Evolutionary conservation across 1,140 invertebrate species (phyloP), one percentile per base, ranked within the genome.

Genomic region (Thaumatotibia leucotreta): DNA sequence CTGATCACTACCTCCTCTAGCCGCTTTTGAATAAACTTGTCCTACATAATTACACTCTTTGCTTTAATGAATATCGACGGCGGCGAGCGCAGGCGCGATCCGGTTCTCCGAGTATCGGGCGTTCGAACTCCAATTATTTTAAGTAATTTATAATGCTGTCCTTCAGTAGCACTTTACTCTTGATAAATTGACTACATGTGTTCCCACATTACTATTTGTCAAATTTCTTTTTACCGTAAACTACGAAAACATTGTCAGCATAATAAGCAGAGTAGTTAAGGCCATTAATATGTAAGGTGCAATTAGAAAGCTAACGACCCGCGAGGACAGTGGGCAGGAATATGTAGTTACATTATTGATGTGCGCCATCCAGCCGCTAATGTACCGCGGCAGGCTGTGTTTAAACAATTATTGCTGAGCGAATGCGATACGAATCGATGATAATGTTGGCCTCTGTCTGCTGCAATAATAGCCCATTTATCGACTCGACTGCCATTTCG

Each of bases 391-490:
- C 75, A 75, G 74, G 76, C 80, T 83, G 78, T 83, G 80, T 86
- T 87, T 85, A 87, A 87, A 89, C 84, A 87, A 87, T 89, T 85
- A 87, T 83, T 79, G 74, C 80, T 73, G 71, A 67, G 74, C 78
- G 76, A 81, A 84, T 84, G 79, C 81, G 84, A 84, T 87, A 83
- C 80, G 82, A 87, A 82, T 86, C 78, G 83, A 84, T 79, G 80
- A 87, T 88, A 84, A 86, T 83, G 81, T 80, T 83, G 79, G 80
- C 80, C 79, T 80, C 80, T 77, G 82, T 88, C 82, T 82, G 78
- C 76, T 76, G 82, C 74, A 85, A 88, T 88, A 87, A 88, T 86
- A 88, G 84, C 75, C 83, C 86, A 82, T 87, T 88, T 87, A 88
- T 88, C 80, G 84, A 84, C 73, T 84, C 74, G 68, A 67, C 73